Conservation (phyloP, 2,797 vertebrate species). For the Bryconaethiops microstoma region DNA sequence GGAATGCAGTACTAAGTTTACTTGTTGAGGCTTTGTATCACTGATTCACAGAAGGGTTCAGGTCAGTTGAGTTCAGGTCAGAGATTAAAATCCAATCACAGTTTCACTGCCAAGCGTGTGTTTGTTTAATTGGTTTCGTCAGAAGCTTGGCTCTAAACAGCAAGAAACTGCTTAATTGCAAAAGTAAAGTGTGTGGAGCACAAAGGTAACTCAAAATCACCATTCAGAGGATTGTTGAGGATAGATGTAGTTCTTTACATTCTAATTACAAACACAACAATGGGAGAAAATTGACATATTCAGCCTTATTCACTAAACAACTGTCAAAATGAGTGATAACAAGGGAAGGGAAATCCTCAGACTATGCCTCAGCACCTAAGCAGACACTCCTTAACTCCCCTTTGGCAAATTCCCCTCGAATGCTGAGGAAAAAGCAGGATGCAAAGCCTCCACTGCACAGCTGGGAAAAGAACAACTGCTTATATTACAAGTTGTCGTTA, state of each 20-base stretch:
- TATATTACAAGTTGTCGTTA: slow-evolving; percentile 22
- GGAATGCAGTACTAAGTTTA: slow-evolving; percentile 19
- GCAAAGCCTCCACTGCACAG: not conserved
- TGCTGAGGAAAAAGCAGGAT: not conserved
- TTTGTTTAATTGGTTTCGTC: not conserved
- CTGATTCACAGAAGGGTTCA: not conserved
- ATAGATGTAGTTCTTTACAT: not conserved
- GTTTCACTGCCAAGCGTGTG: not conserved
- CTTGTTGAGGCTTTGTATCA: not conserved
- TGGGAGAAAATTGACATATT: not conserved
- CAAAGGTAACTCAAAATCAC: not conserved
- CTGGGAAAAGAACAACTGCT: slow-evolving; percentile 6
- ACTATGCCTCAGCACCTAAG: not conserved
- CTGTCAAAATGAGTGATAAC: not conserved
- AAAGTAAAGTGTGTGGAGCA: not conserved
- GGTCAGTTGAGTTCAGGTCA: not conserved
- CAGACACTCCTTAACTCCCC: not conserved
- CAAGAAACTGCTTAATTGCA: not conserved
- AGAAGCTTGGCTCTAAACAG: not conserved
- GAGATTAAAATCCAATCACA: slow-evolving; percentile 9
- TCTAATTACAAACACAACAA: too few relatives aligned
- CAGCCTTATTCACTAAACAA: not conserved
- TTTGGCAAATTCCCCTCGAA: not conserved
- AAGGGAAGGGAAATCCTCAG: not conserved
- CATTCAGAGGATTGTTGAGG: not conserved